phyloP scores from a whole-genome alignment of 1,140 invertebrate species.

The Ganaspis sp. region DNA sequence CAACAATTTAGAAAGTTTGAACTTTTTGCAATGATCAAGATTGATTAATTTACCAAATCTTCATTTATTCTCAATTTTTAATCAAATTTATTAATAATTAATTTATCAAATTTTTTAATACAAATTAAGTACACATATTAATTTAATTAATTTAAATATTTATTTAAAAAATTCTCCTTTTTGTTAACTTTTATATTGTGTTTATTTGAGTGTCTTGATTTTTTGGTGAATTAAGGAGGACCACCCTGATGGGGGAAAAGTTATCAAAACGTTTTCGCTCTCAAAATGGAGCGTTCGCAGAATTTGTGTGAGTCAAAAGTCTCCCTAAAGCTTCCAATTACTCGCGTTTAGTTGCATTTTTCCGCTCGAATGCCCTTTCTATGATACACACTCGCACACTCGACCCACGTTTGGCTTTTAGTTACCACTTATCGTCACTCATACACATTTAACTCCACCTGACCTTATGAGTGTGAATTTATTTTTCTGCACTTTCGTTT shows the following conservation, averaged over 20 bases:
- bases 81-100: too few relatives aligned
- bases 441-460: slow-evolving; percentile 68
- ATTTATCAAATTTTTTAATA: too few relatives aligned
- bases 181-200: too few relatives aligned
- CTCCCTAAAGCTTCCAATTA: slow-evolving; percentile 71
- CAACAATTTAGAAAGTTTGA: not conserved
- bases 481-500: slow-evolving; percentile 13
- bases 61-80: too few relatives aligned
- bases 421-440: slow-evolving; percentile 73
- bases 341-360: slow-evolving; percentile 76
- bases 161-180: too few relatives aligned
- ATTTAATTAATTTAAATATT: too few relatives aligned
- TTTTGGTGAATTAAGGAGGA: too few relatives aligned
- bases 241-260: not conserved
- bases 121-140: too few relatives aligned
- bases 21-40: not conserved
- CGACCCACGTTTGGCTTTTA: slow-evolving; percentile 71
- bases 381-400: slow-evolving; percentile 72
- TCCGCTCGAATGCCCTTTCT: slow-evolving; percentile 73
- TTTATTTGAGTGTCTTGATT: too few relatives aligned
- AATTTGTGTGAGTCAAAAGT: slow-evolving; percentile 59
- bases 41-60: not conserved
- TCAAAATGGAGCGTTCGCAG: slow-evolving; percentile 40
- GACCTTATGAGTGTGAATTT: slow-evolving; percentile 48
- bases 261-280: not conserved